Base-by-base conservation (phyloP, 2,797 vertebrate species). In the Acipenser ruthenus region DNA sequence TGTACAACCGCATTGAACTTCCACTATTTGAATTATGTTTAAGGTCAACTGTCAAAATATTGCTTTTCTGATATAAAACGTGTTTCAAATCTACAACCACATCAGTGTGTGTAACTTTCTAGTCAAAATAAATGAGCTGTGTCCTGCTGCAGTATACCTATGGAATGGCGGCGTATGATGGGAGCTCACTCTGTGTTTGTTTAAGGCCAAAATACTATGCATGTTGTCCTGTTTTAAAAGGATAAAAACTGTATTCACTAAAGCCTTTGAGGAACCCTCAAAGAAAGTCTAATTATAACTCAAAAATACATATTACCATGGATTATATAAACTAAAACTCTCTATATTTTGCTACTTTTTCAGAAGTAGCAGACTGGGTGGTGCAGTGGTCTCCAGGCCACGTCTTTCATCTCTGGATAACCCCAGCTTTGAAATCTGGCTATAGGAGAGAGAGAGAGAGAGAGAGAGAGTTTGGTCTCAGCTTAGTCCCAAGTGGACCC, bases 11-110 rank as follows among this genome's bases (percentile, higher is more conserved):
- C 69, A 71, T 0, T 66, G 76, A 72, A 75, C 72, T 73, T 81
- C 61, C 64, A 78, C 74, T 68, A 77, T 76, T 52, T 53, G 50
- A 72, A 74, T 69, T 75, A 73, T 70, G 71, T 78, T 75, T 75
- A 74, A 5, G 50, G 66, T 74, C 66, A 74, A 70, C 64, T 68
- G 71, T 68, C 73, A 77, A 78, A 85, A 76, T 78, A 80, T 62
- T 70, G 65, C 60, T 37, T 62, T 37, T 23, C 12, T 76, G 1
- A 71, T 63, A 64, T 70, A 73, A 37, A 75, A 78, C 73, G 75
- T 72, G 68, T 75, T 79, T 78, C 67, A 73, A 73, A 81, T 81
- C 73, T 37, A n/a, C 18, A 9, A 10, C 13, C 60, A 62, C 6
- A 62, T 62, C 60, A 62, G 18, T 8, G 52, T 55, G 9, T 7